Conservation (phyloP, 2,797 vertebrate genomes). For the Lithobates pipiens region DNA sequence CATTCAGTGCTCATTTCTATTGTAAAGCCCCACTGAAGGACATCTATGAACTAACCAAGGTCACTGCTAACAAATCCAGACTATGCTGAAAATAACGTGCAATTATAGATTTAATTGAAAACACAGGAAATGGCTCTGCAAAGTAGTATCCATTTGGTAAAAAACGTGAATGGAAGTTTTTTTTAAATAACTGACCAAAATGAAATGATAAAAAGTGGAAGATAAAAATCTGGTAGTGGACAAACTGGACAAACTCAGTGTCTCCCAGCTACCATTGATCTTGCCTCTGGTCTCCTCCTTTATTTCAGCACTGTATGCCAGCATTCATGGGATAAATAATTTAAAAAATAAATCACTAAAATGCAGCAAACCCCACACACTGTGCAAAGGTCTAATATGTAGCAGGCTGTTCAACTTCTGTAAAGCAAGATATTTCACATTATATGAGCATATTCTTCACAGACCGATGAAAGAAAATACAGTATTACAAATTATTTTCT, state of each 20-base stretch:
- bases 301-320: conserved; percentile 15
- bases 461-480: background rate
- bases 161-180: background rate
- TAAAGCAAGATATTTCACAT: background rate
- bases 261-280: conserved; percentile 11
- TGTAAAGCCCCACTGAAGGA: background rate
- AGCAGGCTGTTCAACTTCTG: background rate
- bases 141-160: background rate
- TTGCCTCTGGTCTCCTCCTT: conserved; percentile 5
- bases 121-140: background rate
- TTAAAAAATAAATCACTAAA: background rate
- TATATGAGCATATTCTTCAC: background rate
- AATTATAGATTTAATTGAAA: background rate
- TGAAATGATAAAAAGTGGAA: background rate
- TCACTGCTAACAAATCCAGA: background rate
- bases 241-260: conserved; percentile 32
- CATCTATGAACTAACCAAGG: background rate
- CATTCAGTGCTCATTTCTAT: background rate
- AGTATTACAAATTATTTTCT: background rate
- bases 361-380: background rate
- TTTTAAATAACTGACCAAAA: background rate
- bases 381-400: background rate
- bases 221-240: conserved; percentile 21
- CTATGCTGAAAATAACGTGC: background rate
- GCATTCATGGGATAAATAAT: background rate